phyloP scores from a whole-genome alignment of 2,797 vertebrate species.

The Paratrypauchen microcephalus region DNA sequence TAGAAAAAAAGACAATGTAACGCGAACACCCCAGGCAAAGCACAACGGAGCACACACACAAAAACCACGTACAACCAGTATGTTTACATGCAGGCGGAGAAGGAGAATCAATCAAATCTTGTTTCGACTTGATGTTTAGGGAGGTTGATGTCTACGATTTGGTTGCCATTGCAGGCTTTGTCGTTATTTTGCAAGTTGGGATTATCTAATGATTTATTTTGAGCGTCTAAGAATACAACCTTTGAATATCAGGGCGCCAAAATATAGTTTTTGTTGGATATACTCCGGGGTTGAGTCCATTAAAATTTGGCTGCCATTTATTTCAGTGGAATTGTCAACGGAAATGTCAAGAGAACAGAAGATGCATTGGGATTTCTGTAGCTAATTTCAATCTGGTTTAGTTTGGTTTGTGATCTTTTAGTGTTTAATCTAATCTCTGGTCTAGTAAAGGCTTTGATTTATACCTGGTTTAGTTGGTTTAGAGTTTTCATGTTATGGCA shows the following conservation, averaged over 20 bases:
- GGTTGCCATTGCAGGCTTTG: too few relatives aligned
- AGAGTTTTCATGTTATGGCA: not conserved
- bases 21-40: conserved; percentile 49
- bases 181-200: too few relatives aligned
- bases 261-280: too few relatives aligned
- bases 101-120: not conserved
- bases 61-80: conserved; percentile 11
- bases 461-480: not conserved
- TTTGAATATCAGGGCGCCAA: not conserved
- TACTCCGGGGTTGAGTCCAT: not conserved
- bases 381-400: not conserved
- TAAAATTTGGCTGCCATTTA: not conserved
- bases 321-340: not conserved
- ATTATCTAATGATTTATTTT: too few relatives aligned
- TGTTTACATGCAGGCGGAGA: conserved; percentile 10
- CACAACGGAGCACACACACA: conserved; percentile 37
- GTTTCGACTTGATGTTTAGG: not conserved
- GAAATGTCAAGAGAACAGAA: not conserved
- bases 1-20: conserved; percentile 68
- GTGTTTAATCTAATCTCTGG: not conserved
- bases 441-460: not conserved
- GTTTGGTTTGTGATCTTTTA: not conserved
- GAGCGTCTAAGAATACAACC: not conserved
- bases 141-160: too few relatives aligned
- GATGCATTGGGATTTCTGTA: not conserved